phyloP scores from a whole-genome alignment of 2,113 vertebrate genomes.

The Urocynchramus pylzowi region DNA sequence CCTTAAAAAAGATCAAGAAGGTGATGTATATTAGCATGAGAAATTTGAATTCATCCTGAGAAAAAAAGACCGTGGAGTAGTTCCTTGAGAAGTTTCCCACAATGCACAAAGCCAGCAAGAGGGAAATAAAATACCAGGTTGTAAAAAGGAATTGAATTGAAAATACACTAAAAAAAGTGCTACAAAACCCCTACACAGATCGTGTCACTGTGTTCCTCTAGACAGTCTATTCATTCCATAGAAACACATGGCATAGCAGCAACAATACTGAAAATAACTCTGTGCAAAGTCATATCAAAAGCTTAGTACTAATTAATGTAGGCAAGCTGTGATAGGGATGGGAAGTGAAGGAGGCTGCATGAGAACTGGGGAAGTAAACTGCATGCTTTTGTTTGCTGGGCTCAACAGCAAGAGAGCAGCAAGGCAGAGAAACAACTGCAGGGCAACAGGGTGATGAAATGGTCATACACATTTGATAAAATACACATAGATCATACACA shows the following conservation, averaged over 20 bases:
- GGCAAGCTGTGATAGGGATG: background rate
- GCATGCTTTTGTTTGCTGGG: rapidly evolving
- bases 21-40: background rate
- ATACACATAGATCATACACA: background rate
- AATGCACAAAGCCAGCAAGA: background rate
- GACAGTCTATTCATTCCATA: background rate
- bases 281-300: background rate
- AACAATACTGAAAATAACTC: background rate
- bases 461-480: background rate
- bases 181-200: background rate
- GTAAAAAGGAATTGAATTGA: background rate
- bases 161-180: background rate
- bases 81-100: background rate
- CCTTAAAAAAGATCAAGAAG: background rate
- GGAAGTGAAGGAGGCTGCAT: background rate
- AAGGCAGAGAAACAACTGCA: background rate
- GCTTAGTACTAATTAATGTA: background rate
- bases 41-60: background rate
- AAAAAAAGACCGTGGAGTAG: background rate
- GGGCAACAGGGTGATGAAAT: background rate
- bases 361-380: background rate
- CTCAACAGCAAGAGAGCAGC: background rate
- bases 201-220: background rate
- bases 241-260: background rate
- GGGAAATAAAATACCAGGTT: background rate